These are phyloP conservation scores for Bufo gargarizans DNA, from an alignment of 2,113 vertebrate genomes.

Conservation along the genomic window DNA sequence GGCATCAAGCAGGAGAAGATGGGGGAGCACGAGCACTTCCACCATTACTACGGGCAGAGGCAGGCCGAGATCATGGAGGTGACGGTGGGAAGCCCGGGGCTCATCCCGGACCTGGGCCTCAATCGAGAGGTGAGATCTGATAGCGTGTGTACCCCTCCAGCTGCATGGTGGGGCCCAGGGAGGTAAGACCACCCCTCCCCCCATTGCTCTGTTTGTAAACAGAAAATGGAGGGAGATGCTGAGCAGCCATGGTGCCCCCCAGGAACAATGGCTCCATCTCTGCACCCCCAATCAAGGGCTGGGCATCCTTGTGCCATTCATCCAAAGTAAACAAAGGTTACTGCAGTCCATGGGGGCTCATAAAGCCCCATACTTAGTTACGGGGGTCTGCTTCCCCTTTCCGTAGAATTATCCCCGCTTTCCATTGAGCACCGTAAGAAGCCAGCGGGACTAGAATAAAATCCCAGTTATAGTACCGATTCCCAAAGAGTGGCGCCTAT, in stretches of 20 bases:
- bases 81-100: slow-evolving; percentile 46
- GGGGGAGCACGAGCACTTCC: slow-evolving; percentile 50
- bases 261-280: not conserved
- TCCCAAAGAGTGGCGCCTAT: no score
- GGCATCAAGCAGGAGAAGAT: slow-evolving; percentile 55
- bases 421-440: no score
- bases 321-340: no score
- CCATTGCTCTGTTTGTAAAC: not conserved
- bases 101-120: slow-evolving; percentile 33
- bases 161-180: no score
- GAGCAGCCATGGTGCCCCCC: not conserved
- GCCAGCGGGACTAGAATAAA: no score
- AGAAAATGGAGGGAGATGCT: slow-evolving; percentile 33
- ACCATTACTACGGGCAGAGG: slow-evolving; percentile 16
- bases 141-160: not conserved
- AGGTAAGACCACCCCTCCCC: not conserved
- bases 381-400: no score
- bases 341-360: no score
- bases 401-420: no score
- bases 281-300: no score
- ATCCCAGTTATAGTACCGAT: no score
- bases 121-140: slow-evolving; percentile 42
- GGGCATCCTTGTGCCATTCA: no score
- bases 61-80: slow-evolving; percentile 51
- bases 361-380: no score